phyloP scores from a whole-genome alignment of 1,140 invertebrate species.

The Hirudo medicinalis region DNA sequence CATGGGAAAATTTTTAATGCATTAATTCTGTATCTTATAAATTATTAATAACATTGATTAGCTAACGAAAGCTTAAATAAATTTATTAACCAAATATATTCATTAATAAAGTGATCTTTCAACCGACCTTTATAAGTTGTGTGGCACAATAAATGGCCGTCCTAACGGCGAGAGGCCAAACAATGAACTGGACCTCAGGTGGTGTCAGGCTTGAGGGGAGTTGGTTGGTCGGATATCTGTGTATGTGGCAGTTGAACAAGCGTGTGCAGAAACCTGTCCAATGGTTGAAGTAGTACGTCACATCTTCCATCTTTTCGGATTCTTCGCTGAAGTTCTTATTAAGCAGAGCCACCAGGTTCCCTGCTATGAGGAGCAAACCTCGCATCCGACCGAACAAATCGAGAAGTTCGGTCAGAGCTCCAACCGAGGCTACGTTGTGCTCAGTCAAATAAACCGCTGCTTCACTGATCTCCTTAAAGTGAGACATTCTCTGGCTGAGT shows the following conservation, averaged over 20 bases:
- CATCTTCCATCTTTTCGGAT: constrained; percentile 2
- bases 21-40: too few relatives aligned
- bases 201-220: not conserved
- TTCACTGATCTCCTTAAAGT: constrained; percentile 7
- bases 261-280: constrained; percentile 1
- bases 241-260: not conserved
- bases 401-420: not conserved
- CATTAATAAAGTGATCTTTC: not conserved
- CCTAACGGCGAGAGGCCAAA: constrained; percentile 10
- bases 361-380: not conserved
- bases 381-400: constrained; percentile 9
- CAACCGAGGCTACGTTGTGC: not conserved
- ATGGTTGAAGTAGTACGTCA: constrained; percentile 1
- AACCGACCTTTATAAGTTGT: not conserved
- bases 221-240: constrained; percentile 6
- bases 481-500: not conserved
- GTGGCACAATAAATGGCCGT: constrained; percentile 8
- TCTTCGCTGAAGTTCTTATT: not conserved
- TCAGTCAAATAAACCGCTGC: not conserved
- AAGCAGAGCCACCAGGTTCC: not conserved
- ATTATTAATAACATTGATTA: too few relatives aligned
- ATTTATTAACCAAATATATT: not conserved
- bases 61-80: too few relatives aligned
- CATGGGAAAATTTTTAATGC: too few relatives aligned
- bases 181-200: not conserved